phyloP scores from a whole-genome alignment of 2,113 vertebrate species.

The Ascaphus truei region DNA sequence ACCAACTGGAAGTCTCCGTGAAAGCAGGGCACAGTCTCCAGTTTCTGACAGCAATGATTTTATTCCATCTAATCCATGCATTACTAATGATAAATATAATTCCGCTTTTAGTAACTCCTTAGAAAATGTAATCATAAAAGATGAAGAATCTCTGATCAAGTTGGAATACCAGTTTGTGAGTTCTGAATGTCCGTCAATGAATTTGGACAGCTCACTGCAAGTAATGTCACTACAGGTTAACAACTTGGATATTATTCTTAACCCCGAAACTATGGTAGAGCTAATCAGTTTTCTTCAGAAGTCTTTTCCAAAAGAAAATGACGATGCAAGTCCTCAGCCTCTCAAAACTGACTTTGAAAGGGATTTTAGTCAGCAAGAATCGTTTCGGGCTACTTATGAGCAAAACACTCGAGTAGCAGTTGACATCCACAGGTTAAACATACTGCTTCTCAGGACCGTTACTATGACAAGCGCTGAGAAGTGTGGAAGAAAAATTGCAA shows the following conservation, averaged over 20 bases:
- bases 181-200: slow-evolving; percentile 93
- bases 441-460: slow-evolving; percentile 87
- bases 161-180: slow-evolving; percentile 96
- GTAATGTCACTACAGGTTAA: slow-evolving; percentile 91
- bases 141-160: slow-evolving; percentile 89
- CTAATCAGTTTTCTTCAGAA: slow-evolving; percentile 93
- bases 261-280: slow-evolving; percentile 96
- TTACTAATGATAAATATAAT: background rate
- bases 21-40: slow-evolving; percentile 85
- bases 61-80: background rate
- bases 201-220: slow-evolving; percentile 87
- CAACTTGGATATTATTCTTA: slow-evolving; percentile 94
- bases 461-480: slow-evolving; percentile 77
- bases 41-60: slow-evolving; percentile 30
- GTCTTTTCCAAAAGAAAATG: slow-evolving; percentile 90
- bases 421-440: slow-evolving; percentile 90
- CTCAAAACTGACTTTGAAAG: slow-evolving; percentile 55
- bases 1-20: slow-evolving; percentile 85
- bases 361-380: slow-evolving; percentile 60
- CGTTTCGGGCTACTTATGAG: slow-evolving; percentile 79
- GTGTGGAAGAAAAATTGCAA: slow-evolving; percentile 89
- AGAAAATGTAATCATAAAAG: slow-evolving; percentile 51
- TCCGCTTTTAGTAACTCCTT: slow-evolving; percentile 4
- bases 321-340: slow-evolving; percentile 68
- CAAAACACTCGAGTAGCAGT: slow-evolving; percentile 91